Base-by-base conservation (phyloP, 1,140 invertebrate species). In the Microplitis mediator region DNA sequence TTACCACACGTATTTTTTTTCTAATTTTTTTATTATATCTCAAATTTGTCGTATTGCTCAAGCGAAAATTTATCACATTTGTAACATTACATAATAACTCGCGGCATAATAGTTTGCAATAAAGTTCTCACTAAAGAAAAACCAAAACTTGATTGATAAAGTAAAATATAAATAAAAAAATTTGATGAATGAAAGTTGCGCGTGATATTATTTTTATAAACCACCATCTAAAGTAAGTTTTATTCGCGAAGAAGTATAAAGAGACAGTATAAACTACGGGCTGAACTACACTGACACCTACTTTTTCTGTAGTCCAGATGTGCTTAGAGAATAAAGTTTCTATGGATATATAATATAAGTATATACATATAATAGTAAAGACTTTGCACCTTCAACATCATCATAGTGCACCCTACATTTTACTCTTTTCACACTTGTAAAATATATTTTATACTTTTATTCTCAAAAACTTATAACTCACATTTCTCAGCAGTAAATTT, bases 371-470 rank as follows among this genome's bases (percentile, higher is more conserved):
- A 13, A 56, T 3, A 14, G 32, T 62, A 36, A 62, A 31, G 34
- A 62, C 14, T 50, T 67, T 67, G 50, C 65, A 67, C 65, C 65
- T 67, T 67, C 35, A 67, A 67, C 39, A 36, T 34, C 31, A 62
- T 62, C 8, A 16, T 31, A 58, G 16, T 23, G 9, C 23, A 23
- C 14, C 56, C 23, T 58, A 23, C 23, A 58, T 36, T 65, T 65
- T 16, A 65, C 63, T 50, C 34, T 51, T 39, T 50, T 45, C 8
- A 45, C 5, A 45, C 39, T 9, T 9, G 39, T 45, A 6, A 50
- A 65, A 50, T 65, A 67, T 31, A 67, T 67, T 67, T 35, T 31
- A 16, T 50, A 64, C 6, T 65, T 50, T 58, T 9, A 23, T 54
- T 58, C 16, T 45, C 39, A 45, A 58, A 58, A 31, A 58, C 14